Base-by-base conservation (phyloP, 2,797 vertebrate genomes). In the Falco novaeseelandiae region DNA sequence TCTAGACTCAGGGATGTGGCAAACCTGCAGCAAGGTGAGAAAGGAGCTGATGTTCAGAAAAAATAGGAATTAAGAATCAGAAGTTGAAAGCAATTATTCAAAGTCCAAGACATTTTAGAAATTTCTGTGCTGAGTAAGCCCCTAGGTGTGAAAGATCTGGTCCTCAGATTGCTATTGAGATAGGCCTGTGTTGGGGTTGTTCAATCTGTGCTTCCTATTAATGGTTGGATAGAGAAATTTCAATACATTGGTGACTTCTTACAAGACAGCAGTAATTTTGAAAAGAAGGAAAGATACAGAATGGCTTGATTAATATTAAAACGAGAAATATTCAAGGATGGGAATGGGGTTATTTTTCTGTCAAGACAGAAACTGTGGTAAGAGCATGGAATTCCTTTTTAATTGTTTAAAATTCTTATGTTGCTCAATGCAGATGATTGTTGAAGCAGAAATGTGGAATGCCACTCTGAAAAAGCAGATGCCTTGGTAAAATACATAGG, bases 91-190 rank as follows among this genome's bases (percentile, higher is more conserved):
- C 13, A 77, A 36, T 57, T 10, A 57, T 27, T 5, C n/a, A 51
- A 74, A 29, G 13, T 63, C 12, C 46, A 54, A 62, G 15, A 7
- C 14, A 52, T 36, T 76, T 72, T 72, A 18, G 23, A 83, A 65
- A 61, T 30, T 48, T 36, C 27, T 40, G 6, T 61, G 55, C 27
- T 69, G 10, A 40, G 23, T 48, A 79, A 72, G 4, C 3, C 5
- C 16, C 5, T 13, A 57, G 9, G 5, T 44, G 19, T 48, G 36
- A 67, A 82, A 71, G 44, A 67, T 4, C 11, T 58, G 10, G 27
- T 63, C 23, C 19, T 72, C 44, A 63, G 18, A 46, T 3, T 1
- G 0, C 10, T 46, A 2, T 36, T 2, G 0, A 72, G 23, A 58
- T 15, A 63, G 20, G 12, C 4, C 2, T 48, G 8, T 27, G 7